These are phyloP conservation scores for Shargacucullia verbasci DNA, from an alignment of 2,888 invertebrate genomes.

Conservation along the genomic window DNA sequence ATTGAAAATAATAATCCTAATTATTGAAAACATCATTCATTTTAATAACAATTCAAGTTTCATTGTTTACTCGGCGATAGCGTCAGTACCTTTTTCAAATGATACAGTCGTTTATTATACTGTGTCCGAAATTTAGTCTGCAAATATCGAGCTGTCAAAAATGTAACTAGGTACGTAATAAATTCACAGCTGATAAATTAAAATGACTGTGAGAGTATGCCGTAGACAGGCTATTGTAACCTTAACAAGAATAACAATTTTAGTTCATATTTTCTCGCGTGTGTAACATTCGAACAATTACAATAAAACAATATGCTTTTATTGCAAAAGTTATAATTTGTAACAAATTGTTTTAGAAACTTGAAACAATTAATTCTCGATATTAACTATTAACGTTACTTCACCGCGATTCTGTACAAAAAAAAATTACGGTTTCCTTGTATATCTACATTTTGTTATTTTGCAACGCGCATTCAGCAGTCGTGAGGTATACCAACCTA, in stretches of 20 bases:
- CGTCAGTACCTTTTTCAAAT: conserved; percentile 8
- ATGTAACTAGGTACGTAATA: conserved; percentile 16
- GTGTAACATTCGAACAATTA: conserved; percentile 49
- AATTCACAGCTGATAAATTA: conserved; percentile 34
- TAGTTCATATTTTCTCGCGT: conserved; percentile 40
- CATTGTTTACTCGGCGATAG: no score
- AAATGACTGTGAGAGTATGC: conserved; percentile 23
- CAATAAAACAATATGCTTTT: conserved; percentile 39
- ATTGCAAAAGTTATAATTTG: conserved; percentile 44
- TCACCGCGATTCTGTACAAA: conserved; percentile 9
- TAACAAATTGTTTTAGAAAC: conserved; percentile 51
- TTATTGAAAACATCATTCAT: conserved; percentile 15
- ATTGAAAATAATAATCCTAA: background rate
- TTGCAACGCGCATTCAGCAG: conserved; percentile 9
- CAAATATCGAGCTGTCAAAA: conserved; percentile 8
- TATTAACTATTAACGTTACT: conserved; percentile 10
- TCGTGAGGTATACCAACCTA: conserved; percentile 15
- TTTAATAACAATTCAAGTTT: conserved; percentile 31
- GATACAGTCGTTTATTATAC: conserved; percentile 17
- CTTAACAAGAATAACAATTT: conserved; percentile 39
- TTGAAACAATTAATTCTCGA: conserved; percentile 21
- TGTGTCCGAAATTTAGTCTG: conserved; percentile 3
- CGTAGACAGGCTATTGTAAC: conserved; percentile 30
- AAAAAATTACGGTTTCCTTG: conserved; percentile 11
- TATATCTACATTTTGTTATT: background rate